Conservation (phyloP, 1,140 invertebrate species). For the Macrobrachium rosenbergii region DNA sequence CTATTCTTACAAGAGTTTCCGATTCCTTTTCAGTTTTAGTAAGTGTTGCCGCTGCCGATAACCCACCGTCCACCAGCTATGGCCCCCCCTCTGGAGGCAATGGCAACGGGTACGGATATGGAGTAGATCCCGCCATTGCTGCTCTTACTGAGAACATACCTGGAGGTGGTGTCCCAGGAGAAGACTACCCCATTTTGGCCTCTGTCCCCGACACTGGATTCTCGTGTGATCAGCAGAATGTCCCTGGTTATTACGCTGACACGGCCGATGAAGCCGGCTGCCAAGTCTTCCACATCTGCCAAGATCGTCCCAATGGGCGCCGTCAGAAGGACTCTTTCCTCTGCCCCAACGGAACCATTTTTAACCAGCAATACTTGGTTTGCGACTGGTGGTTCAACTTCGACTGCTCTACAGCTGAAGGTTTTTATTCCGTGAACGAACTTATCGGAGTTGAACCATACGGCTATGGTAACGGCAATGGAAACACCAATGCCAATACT, state of each 20-base stretch:
- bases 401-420: conserved; percentile 25
- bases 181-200: conserved; percentile 2
- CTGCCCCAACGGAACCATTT: conserved; percentile 10
- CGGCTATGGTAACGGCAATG: conserved; percentile 15
- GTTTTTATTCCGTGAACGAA: conserved; percentile 19
- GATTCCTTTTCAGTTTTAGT: neutral
- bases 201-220: conserved; percentile 4
- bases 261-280: conserved; percentile 11
- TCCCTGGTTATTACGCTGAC: conserved; percentile 9
- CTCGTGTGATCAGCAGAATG: neutral
- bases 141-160: conserved; percentile 6
- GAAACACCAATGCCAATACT: neutral
- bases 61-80: neutral
- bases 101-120: neutral
- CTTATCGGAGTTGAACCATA: neutral
- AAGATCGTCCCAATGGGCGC: neutral
- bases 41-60: neutral
- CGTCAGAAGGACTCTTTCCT: conserved; percentile 1
- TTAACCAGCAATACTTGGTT: conserved; percentile 11
- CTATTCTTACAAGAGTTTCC: neutral
- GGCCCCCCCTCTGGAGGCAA: neutral
- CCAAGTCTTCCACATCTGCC: conserved; percentile 15
- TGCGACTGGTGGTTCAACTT: conserved; percentile 20
- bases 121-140: neutral
- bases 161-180: conserved; percentile 1